phyloP scores from a whole-genome alignment of 2,888 invertebrate genomes.

The Sylvicola fuscatus region DNA sequence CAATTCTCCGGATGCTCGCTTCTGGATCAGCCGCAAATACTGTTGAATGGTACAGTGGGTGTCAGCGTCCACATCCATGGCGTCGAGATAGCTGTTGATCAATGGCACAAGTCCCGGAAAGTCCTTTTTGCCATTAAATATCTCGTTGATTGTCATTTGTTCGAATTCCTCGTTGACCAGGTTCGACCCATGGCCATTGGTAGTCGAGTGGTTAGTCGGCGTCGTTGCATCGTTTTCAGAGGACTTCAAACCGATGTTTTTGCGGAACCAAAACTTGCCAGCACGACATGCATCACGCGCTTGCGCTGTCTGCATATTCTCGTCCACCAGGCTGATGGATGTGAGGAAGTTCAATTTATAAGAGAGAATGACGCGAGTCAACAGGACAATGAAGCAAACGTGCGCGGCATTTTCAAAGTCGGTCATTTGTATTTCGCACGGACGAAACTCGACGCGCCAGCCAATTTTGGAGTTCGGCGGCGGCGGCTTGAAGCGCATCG shows the following conservation, averaged over 20 bases:
- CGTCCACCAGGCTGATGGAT: constrained; percentile 94
- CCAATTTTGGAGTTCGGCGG: constrained; percentile 91
- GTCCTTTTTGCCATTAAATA: constrained; percentile 85
- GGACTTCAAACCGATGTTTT: constrained; percentile 35
- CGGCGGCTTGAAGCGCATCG: constrained; percentile 97
- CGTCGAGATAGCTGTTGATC: constrained; percentile 81
- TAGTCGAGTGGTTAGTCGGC: constrained; percentile 21
- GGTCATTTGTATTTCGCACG: constrained; percentile 94
- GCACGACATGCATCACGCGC: constrained; percentile 65
- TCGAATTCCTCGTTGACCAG: constrained; percentile 34
- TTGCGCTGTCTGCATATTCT: constrained; percentile 93
- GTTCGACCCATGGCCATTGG: constrained; percentile 8
- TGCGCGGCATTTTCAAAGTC: constrained; percentile 99
- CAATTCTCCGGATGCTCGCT: constrained; percentile 71
- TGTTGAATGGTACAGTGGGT: constrained; percentile 94
- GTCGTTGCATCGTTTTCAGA: constrained; percentile 18
- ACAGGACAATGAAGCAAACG: constrained; percentile 90
- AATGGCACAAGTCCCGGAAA: constrained; percentile 92
- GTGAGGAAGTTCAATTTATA: constrained; percentile 91
- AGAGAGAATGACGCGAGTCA: constrained; percentile 91
- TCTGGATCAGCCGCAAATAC: constrained; percentile 82
- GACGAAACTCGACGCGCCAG: constrained; percentile 98
- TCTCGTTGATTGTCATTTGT: constrained; percentile 84
- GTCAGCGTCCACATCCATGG: constrained; percentile 95
- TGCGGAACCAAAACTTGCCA: constrained; percentile 87